phyloP scores from a whole-genome alignment of 2,113 vertebrate genomes.

The Cryptotis parvus region DNA sequence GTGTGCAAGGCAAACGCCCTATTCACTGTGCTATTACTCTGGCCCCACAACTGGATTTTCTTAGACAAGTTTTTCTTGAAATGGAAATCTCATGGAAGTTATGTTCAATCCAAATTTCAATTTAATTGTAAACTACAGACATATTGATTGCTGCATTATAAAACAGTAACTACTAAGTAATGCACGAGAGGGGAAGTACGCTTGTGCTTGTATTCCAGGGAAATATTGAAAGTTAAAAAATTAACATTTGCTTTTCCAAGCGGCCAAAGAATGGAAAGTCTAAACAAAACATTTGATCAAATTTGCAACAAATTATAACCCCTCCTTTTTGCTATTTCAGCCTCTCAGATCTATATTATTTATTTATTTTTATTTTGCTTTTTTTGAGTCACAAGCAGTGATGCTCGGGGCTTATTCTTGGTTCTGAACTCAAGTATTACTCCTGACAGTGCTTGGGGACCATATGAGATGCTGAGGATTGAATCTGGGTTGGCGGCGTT shows the following conservation, averaged over 20 bases:
- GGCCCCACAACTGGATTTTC: constrained; percentile 32
- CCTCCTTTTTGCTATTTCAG: neutral
- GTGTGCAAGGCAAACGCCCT: too few relatives aligned
- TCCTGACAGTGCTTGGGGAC: too few relatives aligned
- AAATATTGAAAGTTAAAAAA: constrained; percentile 24
- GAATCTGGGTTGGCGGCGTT: too few relatives aligned
- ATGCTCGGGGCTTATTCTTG: too few relatives aligned
- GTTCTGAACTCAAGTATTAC: too few relatives aligned
- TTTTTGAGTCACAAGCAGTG: too few relatives aligned
- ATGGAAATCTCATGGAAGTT: constrained; percentile 51
- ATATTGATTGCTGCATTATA: constrained; percentile 46
- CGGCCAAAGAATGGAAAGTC: neutral
- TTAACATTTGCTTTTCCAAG: constrained; percentile 33
- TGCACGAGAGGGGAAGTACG: neutral
- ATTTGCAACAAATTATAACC: constrained; percentile 25
- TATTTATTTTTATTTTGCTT: neutral
- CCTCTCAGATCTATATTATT: neutral
- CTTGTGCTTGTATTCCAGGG: constrained; percentile 9
- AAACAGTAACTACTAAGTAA: constrained; percentile 8
- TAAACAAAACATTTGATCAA: constrained; percentile 48
- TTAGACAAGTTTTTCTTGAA: constrained; percentile 51
- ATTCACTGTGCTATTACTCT: too few relatives aligned
- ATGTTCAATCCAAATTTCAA: constrained; percentile 41
- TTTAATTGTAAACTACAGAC: neutral
- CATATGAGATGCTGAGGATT: too few relatives aligned